These are phyloP conservation scores for Parambassis ranga DNA, from an alignment of 2,797 vertebrate species.

Conservation along the genomic window DNA sequence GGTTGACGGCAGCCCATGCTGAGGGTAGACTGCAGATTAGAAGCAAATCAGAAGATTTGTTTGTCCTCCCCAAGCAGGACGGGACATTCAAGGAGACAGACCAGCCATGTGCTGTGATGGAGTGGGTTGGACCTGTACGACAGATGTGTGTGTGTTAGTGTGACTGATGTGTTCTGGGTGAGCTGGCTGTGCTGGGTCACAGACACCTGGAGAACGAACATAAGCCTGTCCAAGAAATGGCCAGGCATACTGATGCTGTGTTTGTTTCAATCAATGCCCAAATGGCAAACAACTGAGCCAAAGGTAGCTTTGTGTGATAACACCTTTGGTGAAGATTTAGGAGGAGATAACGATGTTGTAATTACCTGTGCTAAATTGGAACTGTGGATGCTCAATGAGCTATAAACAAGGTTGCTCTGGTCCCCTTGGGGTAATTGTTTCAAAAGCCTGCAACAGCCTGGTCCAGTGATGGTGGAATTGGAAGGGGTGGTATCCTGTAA, in stretches of 20 bases:
- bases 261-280: conserved; percentile 58
- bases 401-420: conserved; percentile 75
- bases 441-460: conserved; percentile 67
- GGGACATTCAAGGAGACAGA: conserved; percentile 67
- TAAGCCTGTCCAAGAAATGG: conserved; percentile 49
- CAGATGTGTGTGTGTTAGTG: conserved; percentile 73
- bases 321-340: conserved; percentile 60
- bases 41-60: conserved; percentile 74
- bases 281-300: conserved; percentile 45
- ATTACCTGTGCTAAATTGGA: conserved; percentile 72
- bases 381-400: conserved; percentile 75
- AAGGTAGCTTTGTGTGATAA: conserved; percentile 44
- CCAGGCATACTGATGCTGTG: conserved; percentile 47
- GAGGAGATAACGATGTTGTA: conserved; percentile 68
- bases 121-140: conserved; percentile 53
- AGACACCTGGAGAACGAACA: conserved; percentile 62
- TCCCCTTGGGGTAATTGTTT: conserved; percentile 77
- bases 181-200: conserved; percentile 59
- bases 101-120: conserved; percentile 57
- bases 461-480: conserved; percentile 72
- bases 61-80: conserved; percentile 63
- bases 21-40: conserved; percentile 73
- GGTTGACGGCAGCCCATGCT: conserved; percentile 51
- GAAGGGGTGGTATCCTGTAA: conserved; percentile 75
- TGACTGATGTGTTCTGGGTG: conserved; percentile 76